Evolutionary conservation across 2,113 vertebrate species (phyloP).

Genomic region (Cisticola juncidis): DNA sequence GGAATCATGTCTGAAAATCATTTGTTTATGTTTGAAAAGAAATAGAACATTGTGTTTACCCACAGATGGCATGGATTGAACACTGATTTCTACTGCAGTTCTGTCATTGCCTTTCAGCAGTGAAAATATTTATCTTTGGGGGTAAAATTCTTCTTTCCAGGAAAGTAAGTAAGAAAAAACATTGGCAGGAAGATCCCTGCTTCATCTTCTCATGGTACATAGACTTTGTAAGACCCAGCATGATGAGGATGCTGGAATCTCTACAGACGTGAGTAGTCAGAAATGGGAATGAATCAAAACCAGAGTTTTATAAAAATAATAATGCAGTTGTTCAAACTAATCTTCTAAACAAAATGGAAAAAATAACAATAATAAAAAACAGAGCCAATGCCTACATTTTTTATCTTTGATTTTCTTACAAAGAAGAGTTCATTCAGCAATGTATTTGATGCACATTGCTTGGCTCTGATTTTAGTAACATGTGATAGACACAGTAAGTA

Average conservation of each 20-base stretch:
- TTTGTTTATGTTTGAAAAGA: constrained; percentile 26
- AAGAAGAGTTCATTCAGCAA: background rate
- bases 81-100: background rate
- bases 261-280: background rate
- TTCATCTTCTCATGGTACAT: background rate
- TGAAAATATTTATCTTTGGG: background rate
- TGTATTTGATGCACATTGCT: background rate
- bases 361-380: background rate
- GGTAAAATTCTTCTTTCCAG: background rate
- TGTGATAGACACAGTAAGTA: background rate
- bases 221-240: background rate
- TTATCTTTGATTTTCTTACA: background rate
- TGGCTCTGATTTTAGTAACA: background rate
- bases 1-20: constrained; percentile 25
- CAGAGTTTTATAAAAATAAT: background rate
- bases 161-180: background rate
- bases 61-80: background rate
- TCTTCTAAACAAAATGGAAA: background rate
- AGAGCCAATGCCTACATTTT: background rate
- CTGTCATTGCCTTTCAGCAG: background rate
- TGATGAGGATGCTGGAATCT: background rate
- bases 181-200: background rate
- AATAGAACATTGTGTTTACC: background rate
- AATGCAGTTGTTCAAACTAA: background rate
- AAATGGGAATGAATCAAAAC: background rate